phyloP scores from a whole-genome alignment of 2,113 vertebrate species.

The Heliornis fulica region DNA sequence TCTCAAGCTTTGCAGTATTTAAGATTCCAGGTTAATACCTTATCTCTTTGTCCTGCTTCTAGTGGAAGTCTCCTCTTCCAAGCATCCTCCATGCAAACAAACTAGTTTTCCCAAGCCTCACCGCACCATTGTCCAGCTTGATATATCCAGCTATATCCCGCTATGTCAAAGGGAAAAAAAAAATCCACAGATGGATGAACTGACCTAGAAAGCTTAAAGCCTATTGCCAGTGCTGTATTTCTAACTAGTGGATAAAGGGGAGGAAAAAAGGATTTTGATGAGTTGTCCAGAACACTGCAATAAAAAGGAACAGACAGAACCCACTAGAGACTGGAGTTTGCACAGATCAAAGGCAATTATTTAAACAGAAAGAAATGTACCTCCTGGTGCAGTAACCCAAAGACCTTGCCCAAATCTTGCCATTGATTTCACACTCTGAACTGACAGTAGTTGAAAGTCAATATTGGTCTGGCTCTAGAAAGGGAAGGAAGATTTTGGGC shows the following conservation, averaged over 20 bases:
- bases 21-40: neutral
- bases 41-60: neutral
- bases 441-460: neutral
- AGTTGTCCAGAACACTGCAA: neutral
- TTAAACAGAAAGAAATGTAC: neutral
- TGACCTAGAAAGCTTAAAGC: neutral
- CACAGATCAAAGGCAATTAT: neutral
- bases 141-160: too few relatives aligned
- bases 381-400: neutral
- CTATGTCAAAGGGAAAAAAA: neutral
- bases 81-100: neutral
- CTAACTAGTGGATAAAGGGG: neutral
- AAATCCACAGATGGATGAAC: neutral
- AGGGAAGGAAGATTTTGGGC: neutral
- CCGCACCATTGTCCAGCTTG: neutral
- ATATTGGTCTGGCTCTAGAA: neutral
- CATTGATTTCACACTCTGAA: neutral
- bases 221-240: neutral
- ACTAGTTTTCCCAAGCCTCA: neutral
- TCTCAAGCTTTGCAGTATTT: neutral
- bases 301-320: neutral
- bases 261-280: accelerated
- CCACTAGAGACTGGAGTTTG: neutral
- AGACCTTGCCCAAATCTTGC: neutral
- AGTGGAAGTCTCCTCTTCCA: neutral